Percentiles rank a stretch among this genome's conserved stretches.
Conservation (phyloP, 2,113 vertebrate species). For the Bos javanicus region DNA sequence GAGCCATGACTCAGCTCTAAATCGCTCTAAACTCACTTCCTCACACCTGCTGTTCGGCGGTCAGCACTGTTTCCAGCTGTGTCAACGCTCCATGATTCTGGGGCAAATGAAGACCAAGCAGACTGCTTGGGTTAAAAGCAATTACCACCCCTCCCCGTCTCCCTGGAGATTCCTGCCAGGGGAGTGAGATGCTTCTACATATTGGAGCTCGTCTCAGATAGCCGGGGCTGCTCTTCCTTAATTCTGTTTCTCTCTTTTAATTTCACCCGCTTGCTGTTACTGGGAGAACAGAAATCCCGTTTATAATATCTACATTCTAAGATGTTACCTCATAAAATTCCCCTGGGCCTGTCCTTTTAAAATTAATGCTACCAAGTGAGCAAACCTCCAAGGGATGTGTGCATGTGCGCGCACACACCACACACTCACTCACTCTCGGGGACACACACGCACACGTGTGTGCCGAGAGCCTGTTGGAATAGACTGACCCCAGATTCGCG, state of each 20-base stretch:
- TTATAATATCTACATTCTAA: slow-evolving; percentile 54
- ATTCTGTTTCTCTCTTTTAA: background rate
- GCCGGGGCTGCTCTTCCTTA: background rate
- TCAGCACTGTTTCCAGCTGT: background rate
- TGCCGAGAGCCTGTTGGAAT: slow-evolving; percentile 58
- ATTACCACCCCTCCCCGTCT: background rate
- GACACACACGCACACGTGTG: background rate
- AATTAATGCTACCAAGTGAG: slow-evolving; percentile 74
- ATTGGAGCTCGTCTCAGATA: background rate
- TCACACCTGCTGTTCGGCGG: background rate
- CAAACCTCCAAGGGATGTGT: slow-evolving; percentile 62
- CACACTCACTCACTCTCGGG: background rate
- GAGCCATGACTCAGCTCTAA: background rate
- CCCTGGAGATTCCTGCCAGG: background rate
- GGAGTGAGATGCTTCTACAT: background rate
- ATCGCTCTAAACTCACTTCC: background rate
- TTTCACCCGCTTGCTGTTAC: background rate
- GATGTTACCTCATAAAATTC: slow-evolving; percentile 37
- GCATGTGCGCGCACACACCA: background rate
- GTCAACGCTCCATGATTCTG: background rate
- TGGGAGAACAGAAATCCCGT: slow-evolving; percentile 47
- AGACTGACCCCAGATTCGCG: background rate
- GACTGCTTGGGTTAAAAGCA: background rate
- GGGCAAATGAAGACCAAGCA: background rate
- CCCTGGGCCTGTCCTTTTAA: slow-evolving; percentile 68